Conservation (phyloP, 2,113 vertebrate genomes). For the Platichthys flesus region DNA sequence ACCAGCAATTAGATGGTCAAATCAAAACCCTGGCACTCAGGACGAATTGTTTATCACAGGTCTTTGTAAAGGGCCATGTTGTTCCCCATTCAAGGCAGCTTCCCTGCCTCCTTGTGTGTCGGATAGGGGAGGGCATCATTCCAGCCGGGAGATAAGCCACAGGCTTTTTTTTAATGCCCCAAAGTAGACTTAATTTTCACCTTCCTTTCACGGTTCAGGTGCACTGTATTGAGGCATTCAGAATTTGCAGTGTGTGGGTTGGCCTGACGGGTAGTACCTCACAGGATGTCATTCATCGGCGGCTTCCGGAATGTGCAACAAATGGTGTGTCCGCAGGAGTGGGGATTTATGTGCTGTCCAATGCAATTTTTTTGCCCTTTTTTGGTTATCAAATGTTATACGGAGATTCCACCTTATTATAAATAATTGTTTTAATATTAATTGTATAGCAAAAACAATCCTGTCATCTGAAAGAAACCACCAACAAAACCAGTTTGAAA, state of each 20-base stretch:
- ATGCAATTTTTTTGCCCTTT: background rate
- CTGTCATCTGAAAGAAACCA: no score
- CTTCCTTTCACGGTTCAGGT: conserved; percentile 75
- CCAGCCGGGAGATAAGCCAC: conserved; percentile 73
- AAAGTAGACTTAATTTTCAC: conserved; percentile 77
- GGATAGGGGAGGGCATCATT: conserved; percentile 73
- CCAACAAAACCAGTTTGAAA: no score
- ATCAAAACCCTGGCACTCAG: conserved; percentile 71
- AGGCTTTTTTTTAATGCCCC: conserved; percentile 67
- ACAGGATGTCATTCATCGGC: conserved; percentile 71
- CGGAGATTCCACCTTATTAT: background rate
- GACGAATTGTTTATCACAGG: conserved; percentile 79
- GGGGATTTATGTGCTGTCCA: conserved; percentile 25
- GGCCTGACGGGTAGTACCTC: conserved; percentile 64
- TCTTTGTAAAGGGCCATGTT: conserved; percentile 74
- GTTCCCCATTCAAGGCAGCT: conserved; percentile 72
- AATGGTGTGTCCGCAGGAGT: conserved; percentile 30
- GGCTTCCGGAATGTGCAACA: conserved; percentile 59
- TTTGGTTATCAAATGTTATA: conserved; percentile 7
- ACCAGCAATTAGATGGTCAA: conserved; percentile 72
- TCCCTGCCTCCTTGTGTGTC: conserved; percentile 72
- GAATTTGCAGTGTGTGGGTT: conserved; percentile 59
- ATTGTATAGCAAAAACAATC: no score
- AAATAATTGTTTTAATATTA: background rate
- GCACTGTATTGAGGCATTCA: conserved; percentile 73